These are phyloP conservation scores for Holacanthella duospinosa DNA, from an alignment of 2,888 invertebrate genomes.

Conservation along the genomic window DNA sequence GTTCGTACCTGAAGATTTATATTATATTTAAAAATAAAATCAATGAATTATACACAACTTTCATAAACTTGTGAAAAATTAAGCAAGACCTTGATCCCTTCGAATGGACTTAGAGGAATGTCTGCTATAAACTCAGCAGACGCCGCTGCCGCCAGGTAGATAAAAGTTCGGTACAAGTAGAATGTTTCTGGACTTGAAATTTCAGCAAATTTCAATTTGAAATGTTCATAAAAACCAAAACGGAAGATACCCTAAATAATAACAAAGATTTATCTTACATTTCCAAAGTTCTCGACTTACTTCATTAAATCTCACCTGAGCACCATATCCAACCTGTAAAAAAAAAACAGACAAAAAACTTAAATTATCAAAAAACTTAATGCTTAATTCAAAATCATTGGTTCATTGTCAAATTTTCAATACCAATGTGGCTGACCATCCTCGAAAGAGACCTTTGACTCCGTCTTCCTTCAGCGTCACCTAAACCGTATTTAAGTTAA, in stretches of 20 bases:
- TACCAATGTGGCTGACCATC: constrained; percentile 95
- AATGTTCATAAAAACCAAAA: constrained; percentile 55
- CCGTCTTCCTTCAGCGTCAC: constrained; percentile 79
- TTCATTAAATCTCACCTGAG: too few relatives aligned
- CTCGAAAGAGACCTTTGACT: constrained; percentile 67
- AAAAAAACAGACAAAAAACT: too few relatives aligned
- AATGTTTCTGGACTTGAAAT: constrained; percentile 81
- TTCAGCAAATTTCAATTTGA: constrained; percentile 74
- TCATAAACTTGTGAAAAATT: too few relatives aligned
- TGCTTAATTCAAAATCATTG: not conserved
- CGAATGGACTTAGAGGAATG: constrained; percentile 89
- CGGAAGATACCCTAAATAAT: not conserved
- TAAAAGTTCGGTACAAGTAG: constrained; percentile 73
- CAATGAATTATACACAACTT: too few relatives aligned
- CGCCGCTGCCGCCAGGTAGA: constrained; percentile 87
- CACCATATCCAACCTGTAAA: not conserved
- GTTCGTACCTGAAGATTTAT: constrained; percentile 58
- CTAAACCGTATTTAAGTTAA: too few relatives aligned
- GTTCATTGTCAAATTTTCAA: not conserved
- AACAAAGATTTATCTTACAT: too few relatives aligned
- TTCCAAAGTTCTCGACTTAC: too few relatives aligned
- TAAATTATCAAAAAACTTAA: too few relatives aligned
- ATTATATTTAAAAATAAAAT: too few relatives aligned
- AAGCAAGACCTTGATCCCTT: constrained; percentile 93
- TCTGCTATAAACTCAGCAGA: constrained; percentile 98